Conservation (phyloP, 2,113 vertebrate genomes). For the Misgurnus mizolepis region DNA sequence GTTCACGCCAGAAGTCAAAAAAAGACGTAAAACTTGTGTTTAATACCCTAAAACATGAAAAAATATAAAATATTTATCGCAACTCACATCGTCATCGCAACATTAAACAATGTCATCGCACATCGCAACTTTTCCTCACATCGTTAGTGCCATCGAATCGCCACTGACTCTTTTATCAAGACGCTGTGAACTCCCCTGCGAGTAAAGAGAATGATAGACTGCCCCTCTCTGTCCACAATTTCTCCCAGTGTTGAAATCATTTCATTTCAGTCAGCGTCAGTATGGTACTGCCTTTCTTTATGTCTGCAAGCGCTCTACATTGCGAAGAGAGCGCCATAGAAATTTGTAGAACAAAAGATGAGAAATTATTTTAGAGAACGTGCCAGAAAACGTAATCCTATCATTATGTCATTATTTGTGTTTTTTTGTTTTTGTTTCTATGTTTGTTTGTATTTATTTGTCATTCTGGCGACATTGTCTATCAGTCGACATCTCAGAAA, state of each 20-base stretch:
- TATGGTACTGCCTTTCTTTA: background rate
- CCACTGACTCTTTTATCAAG: background rate
- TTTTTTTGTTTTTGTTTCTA: constrained; percentile 51
- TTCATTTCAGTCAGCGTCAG: constrained; percentile 34
- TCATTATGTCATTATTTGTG: constrained; percentile 60
- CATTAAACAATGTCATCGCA: too few relatives aligned
- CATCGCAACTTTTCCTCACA: too few relatives aligned
- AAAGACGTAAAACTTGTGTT: too few relatives aligned
- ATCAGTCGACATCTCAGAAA: constrained; percentile 63
- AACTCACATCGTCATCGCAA: too few relatives aligned
- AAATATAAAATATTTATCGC: too few relatives aligned
- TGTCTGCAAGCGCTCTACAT: background rate
- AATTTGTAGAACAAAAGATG: background rate
- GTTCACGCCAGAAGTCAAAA: too few relatives aligned
- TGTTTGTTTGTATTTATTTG: constrained; percentile 49
- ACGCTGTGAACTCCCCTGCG: background rate
- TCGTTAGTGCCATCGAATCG: background rate
- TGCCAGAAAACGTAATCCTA: constrained; percentile 52
- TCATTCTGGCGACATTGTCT: constrained; percentile 60
- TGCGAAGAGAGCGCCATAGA: background rate
- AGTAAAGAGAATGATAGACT: constrained; percentile 28
- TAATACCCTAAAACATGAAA: too few relatives aligned
- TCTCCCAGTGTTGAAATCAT: constrained; percentile 21
- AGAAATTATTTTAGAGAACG: constrained; percentile 8
- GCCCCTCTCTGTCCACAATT: constrained; percentile 14